Conservation (phyloP, 1,140 invertebrate species). For the Eriocheir sinensis region DNA sequence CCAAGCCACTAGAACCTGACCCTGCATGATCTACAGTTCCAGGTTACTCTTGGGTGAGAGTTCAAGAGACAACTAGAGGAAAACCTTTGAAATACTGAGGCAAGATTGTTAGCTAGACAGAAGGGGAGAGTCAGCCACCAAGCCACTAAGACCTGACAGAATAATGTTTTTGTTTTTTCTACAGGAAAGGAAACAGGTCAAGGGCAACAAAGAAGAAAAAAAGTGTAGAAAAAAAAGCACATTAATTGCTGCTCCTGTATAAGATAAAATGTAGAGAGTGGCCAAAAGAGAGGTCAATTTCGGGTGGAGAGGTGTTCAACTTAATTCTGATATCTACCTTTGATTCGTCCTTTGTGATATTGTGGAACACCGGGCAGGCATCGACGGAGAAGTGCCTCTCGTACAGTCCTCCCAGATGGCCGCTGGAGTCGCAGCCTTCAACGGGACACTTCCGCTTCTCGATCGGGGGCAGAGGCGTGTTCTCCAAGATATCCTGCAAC, state of each 20-base stretch:
- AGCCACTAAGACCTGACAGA: neutral
- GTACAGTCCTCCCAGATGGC: conserved; percentile 91
- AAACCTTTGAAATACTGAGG: no score
- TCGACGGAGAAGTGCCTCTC: conserved; percentile 93
- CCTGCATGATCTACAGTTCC: no score
- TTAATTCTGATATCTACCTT: conserved; percentile 86
- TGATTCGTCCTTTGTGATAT: conserved; percentile 91
- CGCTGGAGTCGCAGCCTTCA: conserved; percentile 93
- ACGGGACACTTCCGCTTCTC: conserved; percentile 91
- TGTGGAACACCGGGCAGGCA: conserved; percentile 95
- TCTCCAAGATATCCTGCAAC: conserved; percentile 70
- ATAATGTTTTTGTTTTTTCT: neutral
- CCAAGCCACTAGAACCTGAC: no score
- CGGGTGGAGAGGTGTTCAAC: no score
- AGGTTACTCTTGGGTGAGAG: no score
- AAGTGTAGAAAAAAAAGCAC: no score
- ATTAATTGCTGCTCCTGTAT: no score
- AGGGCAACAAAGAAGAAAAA: neutral
- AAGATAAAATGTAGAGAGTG: no score
- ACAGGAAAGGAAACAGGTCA: neutral
- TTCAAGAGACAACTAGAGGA: no score
- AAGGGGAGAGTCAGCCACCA: no score
- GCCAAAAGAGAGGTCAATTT: neutral
- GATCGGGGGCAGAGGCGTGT: conserved; percentile 78
- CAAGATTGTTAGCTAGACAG: no score